These are phyloP conservation scores for Thysanoteuthis rhombus DNA, from an alignment of 2,888 invertebrate genomes.

Conservation along the genomic window DNA sequence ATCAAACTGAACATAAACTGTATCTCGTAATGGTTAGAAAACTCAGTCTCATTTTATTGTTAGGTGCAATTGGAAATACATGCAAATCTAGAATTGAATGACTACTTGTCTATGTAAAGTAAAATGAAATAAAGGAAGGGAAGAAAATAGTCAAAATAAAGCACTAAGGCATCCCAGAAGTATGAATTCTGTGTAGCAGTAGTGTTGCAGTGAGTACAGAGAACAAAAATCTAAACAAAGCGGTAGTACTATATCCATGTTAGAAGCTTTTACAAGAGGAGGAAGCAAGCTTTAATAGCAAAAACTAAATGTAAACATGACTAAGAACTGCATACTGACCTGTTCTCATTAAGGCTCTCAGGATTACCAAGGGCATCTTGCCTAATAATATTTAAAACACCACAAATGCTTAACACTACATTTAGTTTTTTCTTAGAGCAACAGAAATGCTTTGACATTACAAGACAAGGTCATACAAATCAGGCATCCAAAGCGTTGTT, in stretches of 20 bases:
- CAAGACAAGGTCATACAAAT: background rate
- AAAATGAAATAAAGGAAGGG: background rate
- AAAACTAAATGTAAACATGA: background rate
- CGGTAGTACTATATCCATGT: background rate
- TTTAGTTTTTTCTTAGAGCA: slow-evolving; percentile 25
- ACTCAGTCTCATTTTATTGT: background rate
- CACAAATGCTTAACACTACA: slow-evolving; percentile 31
- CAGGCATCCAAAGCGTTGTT: background rate
- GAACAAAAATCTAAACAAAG: background rate
- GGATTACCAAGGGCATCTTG: slow-evolving; percentile 60
- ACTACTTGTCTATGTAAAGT: background rate
- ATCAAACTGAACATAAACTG: background rate
- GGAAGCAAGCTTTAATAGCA: background rate
- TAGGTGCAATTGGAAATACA: background rate
- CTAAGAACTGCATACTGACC: slow-evolving; percentile 47
- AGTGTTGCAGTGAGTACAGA: background rate
- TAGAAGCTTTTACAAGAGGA: background rate
- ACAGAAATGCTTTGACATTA: background rate
- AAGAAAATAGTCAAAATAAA: background rate
- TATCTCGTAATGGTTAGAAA: background rate
- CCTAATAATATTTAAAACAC: slow-evolving; percentile 39
- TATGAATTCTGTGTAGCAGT: background rate
- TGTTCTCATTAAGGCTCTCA: slow-evolving; percentile 53
- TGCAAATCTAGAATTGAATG: background rate
- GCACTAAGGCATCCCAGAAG: background rate